Evolutionary conservation across 2,113 vertebrate species (phyloP).

Genomic region (Kryptolebias marmoratus): DNA sequence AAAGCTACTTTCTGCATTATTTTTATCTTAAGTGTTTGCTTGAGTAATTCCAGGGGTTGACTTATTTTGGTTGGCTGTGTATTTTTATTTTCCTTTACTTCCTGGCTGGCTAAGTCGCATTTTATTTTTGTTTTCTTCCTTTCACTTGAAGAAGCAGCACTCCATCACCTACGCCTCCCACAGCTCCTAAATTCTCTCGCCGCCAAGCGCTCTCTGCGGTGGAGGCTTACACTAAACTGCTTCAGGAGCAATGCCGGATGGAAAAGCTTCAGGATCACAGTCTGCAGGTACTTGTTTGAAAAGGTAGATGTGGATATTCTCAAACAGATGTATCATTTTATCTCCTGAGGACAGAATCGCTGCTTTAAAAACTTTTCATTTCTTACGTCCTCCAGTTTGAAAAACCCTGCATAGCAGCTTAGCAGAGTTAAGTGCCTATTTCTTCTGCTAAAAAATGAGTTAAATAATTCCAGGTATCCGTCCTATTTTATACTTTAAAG

Average conservation of each 20-base stretch:
- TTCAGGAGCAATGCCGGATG: conserved; percentile 72
- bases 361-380: no score
- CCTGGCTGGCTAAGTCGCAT: not conserved
- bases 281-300: conserved; percentile 52
- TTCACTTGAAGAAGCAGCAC: conserved; percentile 75
- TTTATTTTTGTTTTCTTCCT: not conserved
- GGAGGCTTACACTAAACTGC: conserved; percentile 73
- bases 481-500: no score
- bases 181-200: conserved; percentile 65
- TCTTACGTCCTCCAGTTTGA: no score
- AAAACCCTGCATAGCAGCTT: no score
- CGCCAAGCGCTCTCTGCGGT: conserved; percentile 67
- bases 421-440: no score
- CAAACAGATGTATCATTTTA: not conserved
- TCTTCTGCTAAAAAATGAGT: no score
- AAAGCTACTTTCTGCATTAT: not conserved
- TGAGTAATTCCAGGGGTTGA: not conserved
- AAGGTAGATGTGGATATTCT: not conserved
- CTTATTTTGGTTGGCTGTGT: not conserved
- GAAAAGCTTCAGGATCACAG: conserved; percentile 76
- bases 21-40: not conserved
- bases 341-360: no score
- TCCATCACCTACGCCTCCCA: conserved; percentile 74
- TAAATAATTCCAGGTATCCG: no score
- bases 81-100: not conserved